Conservation (phyloP, 2,113 vertebrate species). For the Centropus unirufus region DNA sequence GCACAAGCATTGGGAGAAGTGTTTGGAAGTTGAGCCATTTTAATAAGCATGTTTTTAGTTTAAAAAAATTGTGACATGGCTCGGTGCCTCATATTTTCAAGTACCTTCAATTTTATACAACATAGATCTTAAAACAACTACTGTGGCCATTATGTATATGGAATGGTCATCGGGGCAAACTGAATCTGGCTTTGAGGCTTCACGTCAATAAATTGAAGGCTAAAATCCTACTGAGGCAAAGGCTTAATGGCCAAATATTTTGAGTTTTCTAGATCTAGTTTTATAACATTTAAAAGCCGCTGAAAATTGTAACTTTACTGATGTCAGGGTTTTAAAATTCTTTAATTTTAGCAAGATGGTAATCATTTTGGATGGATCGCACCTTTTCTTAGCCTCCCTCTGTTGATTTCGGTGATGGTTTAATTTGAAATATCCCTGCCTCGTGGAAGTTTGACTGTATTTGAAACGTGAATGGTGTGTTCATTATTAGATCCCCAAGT, state of each 20-base stretch:
- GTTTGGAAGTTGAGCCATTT: constrained; percentile 3
- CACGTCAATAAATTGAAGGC: neutral
- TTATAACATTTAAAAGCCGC: neutral
- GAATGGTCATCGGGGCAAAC: neutral
- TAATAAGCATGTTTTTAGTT: neutral
- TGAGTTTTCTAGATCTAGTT: neutral
- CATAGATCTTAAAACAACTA: neutral
- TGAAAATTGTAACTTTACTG: neutral
- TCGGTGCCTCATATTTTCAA: neutral
- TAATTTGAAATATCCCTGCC: neutral
- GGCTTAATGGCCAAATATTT: neutral
- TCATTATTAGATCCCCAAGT: neutral
- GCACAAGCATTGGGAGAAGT: neutral
- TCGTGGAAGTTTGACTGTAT: neutral
- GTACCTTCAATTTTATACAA: neutral
- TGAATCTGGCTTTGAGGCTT: neutral
- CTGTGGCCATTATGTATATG: neutral
- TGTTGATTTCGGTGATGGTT: neutral
- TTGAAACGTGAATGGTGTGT: neutral
- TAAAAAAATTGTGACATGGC: neutral
- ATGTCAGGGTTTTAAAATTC: neutral
- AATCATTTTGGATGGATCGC: neutral
- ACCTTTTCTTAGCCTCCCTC: neutral
- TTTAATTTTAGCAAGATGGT: neutral
- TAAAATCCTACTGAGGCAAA: neutral